phyloP scores from a whole-genome alignment of 2,113 vertebrate species.

The Alethe diademata region DNA sequence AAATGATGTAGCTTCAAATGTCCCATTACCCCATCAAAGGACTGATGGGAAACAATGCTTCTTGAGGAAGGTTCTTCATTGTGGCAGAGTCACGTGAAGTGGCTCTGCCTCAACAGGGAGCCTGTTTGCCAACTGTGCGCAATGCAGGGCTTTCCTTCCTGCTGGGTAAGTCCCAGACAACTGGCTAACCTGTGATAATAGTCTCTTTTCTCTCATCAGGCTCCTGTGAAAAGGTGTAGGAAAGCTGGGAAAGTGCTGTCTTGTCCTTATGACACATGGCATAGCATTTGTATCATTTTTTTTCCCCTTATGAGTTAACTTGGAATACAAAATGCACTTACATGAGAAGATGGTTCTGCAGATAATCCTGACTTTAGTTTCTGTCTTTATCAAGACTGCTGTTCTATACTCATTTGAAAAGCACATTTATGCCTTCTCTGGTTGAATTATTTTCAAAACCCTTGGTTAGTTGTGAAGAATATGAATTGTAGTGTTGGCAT shows the following conservation, averaged over 20 bases:
- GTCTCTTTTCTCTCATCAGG: background rate
- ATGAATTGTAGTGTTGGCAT: background rate
- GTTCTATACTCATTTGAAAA: background rate
- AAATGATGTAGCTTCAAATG: background rate
- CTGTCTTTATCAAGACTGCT: background rate
- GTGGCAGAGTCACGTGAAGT: background rate
- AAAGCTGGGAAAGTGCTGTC: background rate
- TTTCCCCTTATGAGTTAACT: background rate
- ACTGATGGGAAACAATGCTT: background rate
- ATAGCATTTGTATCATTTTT: background rate
- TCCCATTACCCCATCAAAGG: background rate
- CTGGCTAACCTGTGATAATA: background rate
- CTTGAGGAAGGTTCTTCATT: background rate
- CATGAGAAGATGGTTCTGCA: background rate
- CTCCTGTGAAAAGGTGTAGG: background rate
- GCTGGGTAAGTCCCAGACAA: background rate
- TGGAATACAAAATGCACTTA: background rate
- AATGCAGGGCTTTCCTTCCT: background rate
- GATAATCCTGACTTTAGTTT: background rate
- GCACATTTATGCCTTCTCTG: background rate
- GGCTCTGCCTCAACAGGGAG: background rate
- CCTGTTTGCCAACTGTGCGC: background rate
- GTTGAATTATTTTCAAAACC: background rate
- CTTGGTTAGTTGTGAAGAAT: background rate
- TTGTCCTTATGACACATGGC: background rate